Evolutionary conservation across 2,888 invertebrate species (phyloP).

Genomic region (Cryptocephalus moraei): DNA sequence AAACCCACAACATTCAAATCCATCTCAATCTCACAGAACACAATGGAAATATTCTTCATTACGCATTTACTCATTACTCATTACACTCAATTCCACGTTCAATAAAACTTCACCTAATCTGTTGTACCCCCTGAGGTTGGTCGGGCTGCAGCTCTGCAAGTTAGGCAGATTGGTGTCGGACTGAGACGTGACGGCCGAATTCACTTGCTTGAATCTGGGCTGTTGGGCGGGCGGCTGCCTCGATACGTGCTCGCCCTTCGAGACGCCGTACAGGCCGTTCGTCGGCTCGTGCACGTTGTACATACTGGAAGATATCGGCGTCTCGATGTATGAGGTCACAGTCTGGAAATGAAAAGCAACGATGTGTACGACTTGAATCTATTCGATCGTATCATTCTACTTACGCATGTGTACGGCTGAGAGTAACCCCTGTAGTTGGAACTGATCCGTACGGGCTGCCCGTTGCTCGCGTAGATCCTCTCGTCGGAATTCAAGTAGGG

Average conservation of each 20-base stretch:
- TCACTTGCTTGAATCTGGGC: conserved; percentile 25
- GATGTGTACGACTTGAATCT: too few relatives aligned
- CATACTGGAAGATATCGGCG: conserved; percentile 37
- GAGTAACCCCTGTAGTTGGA: conserved; percentile 18
- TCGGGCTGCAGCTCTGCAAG: conserved; percentile 32
- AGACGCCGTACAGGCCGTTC: conserved; percentile 26
- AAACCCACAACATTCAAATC: too few relatives aligned
- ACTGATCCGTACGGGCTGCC: conserved; percentile 12
- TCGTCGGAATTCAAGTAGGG: conserved; percentile 14
- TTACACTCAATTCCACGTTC: too few relatives aligned
- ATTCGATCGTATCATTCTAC: conserved; percentile 11
- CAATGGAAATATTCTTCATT: too few relatives aligned
- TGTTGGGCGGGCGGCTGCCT: conserved; percentile 14
- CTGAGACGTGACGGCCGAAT: conserved; percentile 32
- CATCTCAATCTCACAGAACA: too few relatives aligned
- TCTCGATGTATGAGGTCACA: conserved; percentile 43
- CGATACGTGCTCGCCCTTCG: conserved; percentile 26
- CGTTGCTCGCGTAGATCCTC: conserved; percentile 12
- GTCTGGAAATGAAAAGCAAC: conserved; percentile 9
- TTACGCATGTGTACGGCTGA: conserved; percentile 25
- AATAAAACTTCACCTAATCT: conserved; percentile 24
- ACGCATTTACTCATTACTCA: too few relatives aligned
- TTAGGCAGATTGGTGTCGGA: conserved; percentile 39
- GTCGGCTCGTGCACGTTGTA: conserved; percentile 36
- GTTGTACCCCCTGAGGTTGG: conserved; percentile 30